Conservation (phyloP, 1,140 invertebrate genomes). For the Augochlora pura region DNA sequence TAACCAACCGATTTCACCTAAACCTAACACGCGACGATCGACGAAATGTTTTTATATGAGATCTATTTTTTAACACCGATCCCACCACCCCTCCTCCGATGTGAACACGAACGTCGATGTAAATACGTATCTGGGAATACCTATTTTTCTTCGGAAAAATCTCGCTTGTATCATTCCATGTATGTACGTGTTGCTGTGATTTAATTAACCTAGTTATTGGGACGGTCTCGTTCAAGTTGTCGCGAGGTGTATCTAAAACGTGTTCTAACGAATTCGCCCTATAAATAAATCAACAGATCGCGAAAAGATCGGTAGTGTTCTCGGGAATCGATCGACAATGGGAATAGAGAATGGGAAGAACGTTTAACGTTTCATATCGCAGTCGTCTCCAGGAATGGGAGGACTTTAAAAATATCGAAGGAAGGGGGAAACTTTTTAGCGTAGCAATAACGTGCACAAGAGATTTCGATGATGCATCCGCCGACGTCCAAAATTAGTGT, state of each 20-base stretch:
- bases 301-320: not conserved
- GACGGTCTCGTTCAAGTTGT: constrained; percentile 2
- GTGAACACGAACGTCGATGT: not conserved
- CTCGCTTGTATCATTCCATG: constrained; percentile 61
- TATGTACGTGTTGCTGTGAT: constrained; percentile 62
- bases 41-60: constrained; percentile 3
- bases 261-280: constrained; percentile 5
- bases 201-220: constrained; percentile 37
- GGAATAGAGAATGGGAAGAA: not conserved
- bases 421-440: constrained; percentile 25
- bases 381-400: not conserved
- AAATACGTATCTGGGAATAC: constrained; percentile 11
- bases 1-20: not conserved
- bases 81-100: not conserved
- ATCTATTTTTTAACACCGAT: constrained; percentile 11
- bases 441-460: constrained; percentile 69
- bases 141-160: constrained; percentile 36
- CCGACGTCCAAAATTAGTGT: constrained; percentile 61
- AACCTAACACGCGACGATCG: not conserved
- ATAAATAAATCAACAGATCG: constrained; percentile 18
- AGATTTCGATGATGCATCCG: constrained; percentile 66
- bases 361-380: constrained; percentile 18
- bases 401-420: constrained; percentile 5
- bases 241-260: constrained; percentile 3
- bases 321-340: not conserved